A percentile compares a stretch with the other conserved stretches of the same genome.
Conservation (phyloP, 2,113 vertebrate species). For the Syngnathus typhle region DNA sequence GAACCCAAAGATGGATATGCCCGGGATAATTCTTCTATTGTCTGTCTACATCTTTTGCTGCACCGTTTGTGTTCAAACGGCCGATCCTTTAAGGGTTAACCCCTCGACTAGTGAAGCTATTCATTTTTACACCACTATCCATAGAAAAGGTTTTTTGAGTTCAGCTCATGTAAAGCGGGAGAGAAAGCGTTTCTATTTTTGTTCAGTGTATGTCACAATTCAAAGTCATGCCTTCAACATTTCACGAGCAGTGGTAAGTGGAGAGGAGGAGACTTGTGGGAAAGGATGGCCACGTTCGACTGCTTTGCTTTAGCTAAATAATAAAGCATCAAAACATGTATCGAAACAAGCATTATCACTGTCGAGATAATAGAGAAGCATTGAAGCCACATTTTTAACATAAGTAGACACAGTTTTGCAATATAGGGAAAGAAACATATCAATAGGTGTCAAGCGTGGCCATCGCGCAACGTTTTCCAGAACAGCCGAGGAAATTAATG, state of each 20-base stretch:
- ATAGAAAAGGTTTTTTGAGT: neutral
- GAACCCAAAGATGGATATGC: neutral
- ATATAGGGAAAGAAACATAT: neutral
- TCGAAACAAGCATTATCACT: neutral
- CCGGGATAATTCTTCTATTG: no score
- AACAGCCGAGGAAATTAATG: conserved; percentile 48
- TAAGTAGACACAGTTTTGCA: neutral
- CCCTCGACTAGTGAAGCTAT: no score
- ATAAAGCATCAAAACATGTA: neutral
- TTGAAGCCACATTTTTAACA: neutral
- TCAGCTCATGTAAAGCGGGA: neutral
- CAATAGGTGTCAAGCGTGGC: conserved; percentile 36
- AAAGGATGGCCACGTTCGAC: conserved; percentile 46
- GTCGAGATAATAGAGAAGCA: neutral
- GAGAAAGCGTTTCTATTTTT: neutral
- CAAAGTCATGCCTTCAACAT: conserved; percentile 47
- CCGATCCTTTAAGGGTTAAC: no score
- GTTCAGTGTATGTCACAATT: conserved; percentile 23
- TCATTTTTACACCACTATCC: no score
- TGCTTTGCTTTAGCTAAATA: conserved; percentile 2
- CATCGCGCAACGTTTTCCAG: conserved; percentile 17
- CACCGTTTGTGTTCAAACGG: no score
- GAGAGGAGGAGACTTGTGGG: conserved; percentile 18
- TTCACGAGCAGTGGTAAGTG: conserved; percentile 45
- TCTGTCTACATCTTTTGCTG: no score